phyloP scores from a whole-genome alignment of 1,140 invertebrate species.

The Cylas formicarius region DNA sequence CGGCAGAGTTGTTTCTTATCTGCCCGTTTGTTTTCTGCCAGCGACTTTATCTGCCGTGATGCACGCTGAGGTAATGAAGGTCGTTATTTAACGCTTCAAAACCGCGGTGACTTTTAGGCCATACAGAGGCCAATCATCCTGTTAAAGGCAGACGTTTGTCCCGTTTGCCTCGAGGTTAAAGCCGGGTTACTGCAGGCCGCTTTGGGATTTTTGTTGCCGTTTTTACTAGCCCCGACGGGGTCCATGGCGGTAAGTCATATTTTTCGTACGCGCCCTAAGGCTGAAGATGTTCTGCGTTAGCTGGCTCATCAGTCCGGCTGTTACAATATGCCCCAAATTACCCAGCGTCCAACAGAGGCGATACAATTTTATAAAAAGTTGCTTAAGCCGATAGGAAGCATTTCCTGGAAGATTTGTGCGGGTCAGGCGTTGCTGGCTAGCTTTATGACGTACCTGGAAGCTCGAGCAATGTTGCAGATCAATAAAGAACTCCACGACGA shows the following conservation, averaged over 20 bases:
- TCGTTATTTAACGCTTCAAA: slow-evolving; percentile 5
- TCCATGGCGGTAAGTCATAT: slow-evolving; percentile 37
- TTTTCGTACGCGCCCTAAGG: background rate
- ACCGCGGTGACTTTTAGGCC: slow-evolving; percentile 28
- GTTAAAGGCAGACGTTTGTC: slow-evolving; percentile 35
- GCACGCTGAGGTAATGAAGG: slow-evolving; percentile 38
- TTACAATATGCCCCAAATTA: slow-evolving; percentile 43
- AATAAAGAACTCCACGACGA: slow-evolving; percentile 30
- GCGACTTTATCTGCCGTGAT: slow-evolving; percentile 38
- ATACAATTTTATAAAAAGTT: slow-evolving; percentile 40
- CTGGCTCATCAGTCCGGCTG: slow-evolving; percentile 44
- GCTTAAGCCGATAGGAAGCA: slow-evolving; percentile 39
- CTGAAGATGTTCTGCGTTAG: slow-evolving; percentile 28
- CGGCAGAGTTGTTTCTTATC: slow-evolving; percentile 40
- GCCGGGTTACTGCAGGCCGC: slow-evolving; percentile 39
- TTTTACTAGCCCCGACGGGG: slow-evolving; percentile 41
- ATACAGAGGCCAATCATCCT: slow-evolving; percentile 40
- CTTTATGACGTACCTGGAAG: slow-evolving; percentile 42
- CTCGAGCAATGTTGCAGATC: slow-evolving; percentile 39
- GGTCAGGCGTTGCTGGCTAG: slow-evolving; percentile 41
- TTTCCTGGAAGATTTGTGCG: slow-evolving; percentile 37
- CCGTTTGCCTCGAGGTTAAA: slow-evolving; percentile 41
- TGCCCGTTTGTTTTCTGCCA: slow-evolving; percentile 43
- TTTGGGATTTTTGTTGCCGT: slow-evolving; percentile 41
- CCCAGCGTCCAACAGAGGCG: slow-evolving; percentile 40